Conservation (phyloP, 2,113 vertebrate species). For the Erpornis zantholeuca region DNA sequence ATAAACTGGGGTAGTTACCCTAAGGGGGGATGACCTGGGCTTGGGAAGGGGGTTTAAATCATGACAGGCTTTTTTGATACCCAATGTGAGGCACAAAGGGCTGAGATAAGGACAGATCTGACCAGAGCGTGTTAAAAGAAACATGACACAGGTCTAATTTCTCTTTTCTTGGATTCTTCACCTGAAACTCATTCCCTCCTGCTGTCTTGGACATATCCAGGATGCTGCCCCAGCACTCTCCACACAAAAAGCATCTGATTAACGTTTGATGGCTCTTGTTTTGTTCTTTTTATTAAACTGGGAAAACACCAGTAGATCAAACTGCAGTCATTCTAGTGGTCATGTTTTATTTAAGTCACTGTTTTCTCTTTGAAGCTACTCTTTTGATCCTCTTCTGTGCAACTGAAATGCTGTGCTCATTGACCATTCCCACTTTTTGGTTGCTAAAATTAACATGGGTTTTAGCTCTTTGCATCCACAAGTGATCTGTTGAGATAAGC, state of each 20-base stretch:
- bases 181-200: background rate
- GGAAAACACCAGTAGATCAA: slow-evolving; percentile 14
- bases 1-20: background rate
- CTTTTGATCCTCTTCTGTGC: slow-evolving; percentile 3
- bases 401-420: background rate
- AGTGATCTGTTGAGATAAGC: background rate
- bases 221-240: background rate
- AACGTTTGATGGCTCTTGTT: background rate
- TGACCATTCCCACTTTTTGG: background rate
- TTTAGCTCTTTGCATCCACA: background rate
- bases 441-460: background rate
- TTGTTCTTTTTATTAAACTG: slow-evolving; percentile 17
- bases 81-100: background rate
- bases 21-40: background rate
- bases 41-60: background rate
- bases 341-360: slow-evolving; percentile 23
- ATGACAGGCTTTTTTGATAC: background rate
- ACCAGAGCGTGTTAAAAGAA: background rate
- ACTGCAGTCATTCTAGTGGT: background rate
- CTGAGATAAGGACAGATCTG: background rate
- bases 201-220: background rate
- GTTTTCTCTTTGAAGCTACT: slow-evolving; percentile 21
- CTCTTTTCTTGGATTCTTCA: background rate
- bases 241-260: background rate
- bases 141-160: background rate